A percentile compares a stretch with the other conserved stretches of the same genome.
These are phyloP conservation scores for Phlogophora meticulosa DNA, from an alignment of 2,888 invertebrate genomes.

Conservation along the genomic window DNA sequence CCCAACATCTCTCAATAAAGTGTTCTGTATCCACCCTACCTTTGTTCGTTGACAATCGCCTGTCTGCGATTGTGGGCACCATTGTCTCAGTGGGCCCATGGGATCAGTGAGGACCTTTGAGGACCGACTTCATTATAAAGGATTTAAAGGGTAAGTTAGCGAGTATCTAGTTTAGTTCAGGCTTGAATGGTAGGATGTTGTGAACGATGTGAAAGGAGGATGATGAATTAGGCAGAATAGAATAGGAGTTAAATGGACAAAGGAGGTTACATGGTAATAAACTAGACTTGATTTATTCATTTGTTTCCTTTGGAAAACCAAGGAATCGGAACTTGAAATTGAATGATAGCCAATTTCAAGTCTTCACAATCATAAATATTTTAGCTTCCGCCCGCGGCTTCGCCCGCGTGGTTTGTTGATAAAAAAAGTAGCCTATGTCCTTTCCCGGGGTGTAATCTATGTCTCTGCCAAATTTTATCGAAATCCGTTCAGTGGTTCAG, in stretches of 20 bases:
- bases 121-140: slow-evolving; percentile 29
- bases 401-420: no score
- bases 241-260: not conserved
- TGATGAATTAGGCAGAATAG: not conserved
- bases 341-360: no score
- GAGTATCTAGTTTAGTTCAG: slow-evolving; percentile 26
- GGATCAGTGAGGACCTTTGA: slow-evolving; percentile 39
- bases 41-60: slow-evolving; percentile 38
- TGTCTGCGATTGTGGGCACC: slow-evolving; percentile 28
- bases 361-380: no score
- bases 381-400: no score
- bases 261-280: not conserved
- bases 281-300: slow-evolving; percentile 1
- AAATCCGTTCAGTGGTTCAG: no score
- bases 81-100: slow-evolving; percentile 28
- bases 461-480: no score
- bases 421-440: no score
- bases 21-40: slow-evolving; percentile 16
- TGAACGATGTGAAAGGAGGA: slow-evolving; percentile 15
- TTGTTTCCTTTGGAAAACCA: no score
- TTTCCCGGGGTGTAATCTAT: no score
- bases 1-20: slow-evolving; percentile 26
- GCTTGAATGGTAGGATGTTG: not conserved
- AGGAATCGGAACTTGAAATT: no score
- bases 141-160: slow-evolving; percentile 30